Evolutionary conservation across 2,797 vertebrate species (phyloP).

Genomic region (Anguilla anguilla): DNA sequence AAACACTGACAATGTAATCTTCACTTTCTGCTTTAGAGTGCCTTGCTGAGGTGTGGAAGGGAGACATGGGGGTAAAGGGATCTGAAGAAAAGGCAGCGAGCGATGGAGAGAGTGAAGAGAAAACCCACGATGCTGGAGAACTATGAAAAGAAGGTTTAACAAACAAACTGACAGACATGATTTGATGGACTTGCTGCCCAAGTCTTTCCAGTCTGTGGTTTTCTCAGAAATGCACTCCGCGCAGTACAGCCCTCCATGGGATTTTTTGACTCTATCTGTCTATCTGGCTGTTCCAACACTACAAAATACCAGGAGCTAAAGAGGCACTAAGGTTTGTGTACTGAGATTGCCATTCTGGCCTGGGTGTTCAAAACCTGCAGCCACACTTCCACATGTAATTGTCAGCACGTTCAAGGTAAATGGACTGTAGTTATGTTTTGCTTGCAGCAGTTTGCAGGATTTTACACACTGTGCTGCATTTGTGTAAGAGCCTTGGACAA

Average conservation of each 20-base stretch:
- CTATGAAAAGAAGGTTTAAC: constrained; percentile 52
- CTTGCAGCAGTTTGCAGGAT: neutral
- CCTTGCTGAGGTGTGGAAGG: constrained; percentile 83
- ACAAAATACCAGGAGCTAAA: neutral
- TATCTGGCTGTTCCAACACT: neutral
- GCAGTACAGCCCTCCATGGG: neutral
- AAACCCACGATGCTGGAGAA: constrained; percentile 64
- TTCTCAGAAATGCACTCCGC: neutral
- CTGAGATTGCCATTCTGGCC: neutral
- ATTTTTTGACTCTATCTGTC: neutral
- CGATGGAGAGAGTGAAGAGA: constrained; percentile 17
- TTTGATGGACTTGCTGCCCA: neutral
- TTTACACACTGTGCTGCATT: neutral
- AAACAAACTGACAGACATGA: neutral
- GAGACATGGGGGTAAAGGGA: constrained; percentile 57
- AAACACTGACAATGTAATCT: neutral
- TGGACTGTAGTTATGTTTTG: neutral
- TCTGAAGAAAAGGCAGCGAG: constrained; percentile 27
- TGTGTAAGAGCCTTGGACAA: neutral
- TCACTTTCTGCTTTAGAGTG: constrained; percentile 67
- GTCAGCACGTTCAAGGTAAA: neutral
- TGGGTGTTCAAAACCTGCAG: neutral
- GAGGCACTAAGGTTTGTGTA: neutral
- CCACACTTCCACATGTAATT: neutral
- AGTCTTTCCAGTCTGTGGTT: neutral